Conservation (phyloP, 2,888 invertebrate genomes). For the Teleiodes luculella region DNA sequence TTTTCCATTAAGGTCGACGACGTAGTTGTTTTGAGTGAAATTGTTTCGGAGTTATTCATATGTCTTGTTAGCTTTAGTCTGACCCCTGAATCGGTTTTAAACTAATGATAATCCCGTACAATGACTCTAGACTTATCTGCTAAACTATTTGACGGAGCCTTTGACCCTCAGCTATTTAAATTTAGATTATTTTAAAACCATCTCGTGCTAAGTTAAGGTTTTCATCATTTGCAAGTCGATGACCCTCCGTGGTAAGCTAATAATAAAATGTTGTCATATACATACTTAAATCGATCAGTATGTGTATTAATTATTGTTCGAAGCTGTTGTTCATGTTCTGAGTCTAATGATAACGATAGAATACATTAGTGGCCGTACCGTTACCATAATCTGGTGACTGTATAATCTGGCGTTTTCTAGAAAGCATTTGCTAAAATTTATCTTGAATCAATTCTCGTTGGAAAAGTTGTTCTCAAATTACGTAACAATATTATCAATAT, state of each 20-base stretch:
- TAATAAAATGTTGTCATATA: not conserved
- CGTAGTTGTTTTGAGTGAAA: not conserved
- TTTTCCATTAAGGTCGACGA: not conserved
- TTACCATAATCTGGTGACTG: no score
- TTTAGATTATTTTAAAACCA: not conserved
- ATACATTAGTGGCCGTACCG: no score
- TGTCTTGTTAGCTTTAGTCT: slow-evolving; percentile 5
- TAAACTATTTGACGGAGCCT: not conserved
- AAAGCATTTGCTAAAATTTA: no score
- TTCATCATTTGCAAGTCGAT: slow-evolving; percentile 1
- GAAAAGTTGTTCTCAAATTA: no score
- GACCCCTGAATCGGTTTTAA: not conserved
- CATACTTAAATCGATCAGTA: not conserved
- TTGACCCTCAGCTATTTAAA: not conserved
- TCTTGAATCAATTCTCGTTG: no score
- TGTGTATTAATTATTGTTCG: not conserved
- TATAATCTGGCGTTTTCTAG: no score
- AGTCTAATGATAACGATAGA: no score
- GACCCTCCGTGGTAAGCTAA: not conserved
- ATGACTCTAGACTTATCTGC: not conserved
- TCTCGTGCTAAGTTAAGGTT: not conserved
- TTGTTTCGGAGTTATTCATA: not conserved
- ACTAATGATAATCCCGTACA: not conserved
- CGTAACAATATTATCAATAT: no score
- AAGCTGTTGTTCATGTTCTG: not conserved